Percentiles rank a stretch among this genome's conserved stretches.
phyloP scores from a whole-genome alignment of 2,797 vertebrate genomes.

The Alfaro cultratus region DNA sequence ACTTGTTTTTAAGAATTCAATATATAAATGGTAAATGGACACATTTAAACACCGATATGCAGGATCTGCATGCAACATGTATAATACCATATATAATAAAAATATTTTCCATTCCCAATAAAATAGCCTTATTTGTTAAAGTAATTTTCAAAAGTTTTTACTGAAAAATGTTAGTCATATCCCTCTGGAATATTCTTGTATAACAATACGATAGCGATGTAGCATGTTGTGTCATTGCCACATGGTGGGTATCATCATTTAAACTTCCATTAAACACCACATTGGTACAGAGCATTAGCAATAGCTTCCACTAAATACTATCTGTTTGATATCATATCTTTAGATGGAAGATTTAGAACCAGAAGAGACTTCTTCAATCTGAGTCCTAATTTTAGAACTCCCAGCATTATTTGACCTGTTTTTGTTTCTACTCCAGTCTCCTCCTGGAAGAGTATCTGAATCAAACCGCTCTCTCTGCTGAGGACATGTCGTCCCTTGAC shows the following conservation, averaged over 20 bases:
- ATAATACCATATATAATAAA: too few species aligned
- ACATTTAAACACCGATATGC: too few species aligned
- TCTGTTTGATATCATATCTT: neutral
- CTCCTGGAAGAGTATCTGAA: conserved; percentile 88
- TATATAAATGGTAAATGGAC: too few species aligned
- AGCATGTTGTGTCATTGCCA: too few species aligned
- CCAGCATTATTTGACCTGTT: neutral
- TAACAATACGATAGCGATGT: neutral
- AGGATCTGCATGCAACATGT: too few species aligned
- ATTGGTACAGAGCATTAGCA: neutral
- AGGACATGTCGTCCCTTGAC: conserved; percentile 73
- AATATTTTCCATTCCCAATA: too few species aligned
- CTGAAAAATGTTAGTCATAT: neutral
- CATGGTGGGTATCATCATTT: neutral
- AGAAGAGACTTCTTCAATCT: neutral
- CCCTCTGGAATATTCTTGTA: neutral
- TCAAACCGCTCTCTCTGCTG: conserved; percentile 59
- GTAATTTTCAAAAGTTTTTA: neutral
- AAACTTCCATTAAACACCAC: neutral
- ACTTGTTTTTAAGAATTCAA: too few species aligned
- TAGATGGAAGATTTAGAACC: neutral
- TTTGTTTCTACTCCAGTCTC: conserved; percentile 69
- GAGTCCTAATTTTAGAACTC: neutral
- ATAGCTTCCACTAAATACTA: neutral
- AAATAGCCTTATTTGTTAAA: neutral